Base-by-base conservation (phyloP, 2,113 vertebrate species). In the Acinonyx jubatus region DNA sequence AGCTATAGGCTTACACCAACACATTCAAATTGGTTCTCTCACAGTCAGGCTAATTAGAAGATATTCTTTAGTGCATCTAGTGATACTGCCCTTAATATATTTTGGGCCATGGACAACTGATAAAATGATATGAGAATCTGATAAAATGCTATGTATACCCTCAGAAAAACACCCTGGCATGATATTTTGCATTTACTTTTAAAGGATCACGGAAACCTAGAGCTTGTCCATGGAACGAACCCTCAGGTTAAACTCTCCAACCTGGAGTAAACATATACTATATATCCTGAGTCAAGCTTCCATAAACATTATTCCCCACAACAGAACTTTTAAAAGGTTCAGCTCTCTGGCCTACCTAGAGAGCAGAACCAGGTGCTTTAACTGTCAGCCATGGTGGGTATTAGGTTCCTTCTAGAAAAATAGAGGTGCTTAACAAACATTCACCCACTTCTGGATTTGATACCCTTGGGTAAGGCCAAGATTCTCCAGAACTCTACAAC, bases 351-450 rank as follows among this genome's bases (percentile, higher is more conserved):
- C 57, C 48, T 48, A 23, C 6, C 41, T 57, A 33, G 21, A 92
- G 6, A 76, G 52, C 80, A 68, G 33, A 74, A 41, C 19, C 27
- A 18, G 7, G 36, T 19, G 50, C 57, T 85, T 69, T 90, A 79
- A 50, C 23, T 10, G 7, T 38, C 69, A 89, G 65, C 29, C 76
- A n/a, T 3, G 18, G 33, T 69, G 63, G 21, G 45, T 41, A 29
- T 76, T 31, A 71, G 41, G 45, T 15, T 80, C 36, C 48, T 88
- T 95, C 73, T 23, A 88, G 79, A 94, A 95, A 91, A 92, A 57
- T 6, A 65, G 14, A 63, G 12, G 33, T 19, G 2, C 38, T 52
- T 31, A 33, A 13, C 12, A 61, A 89, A n/a, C n/a, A n/a, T 1
- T 11, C n/a, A 48, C 5, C 66, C 55, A 7, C 16, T 84, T 91